phyloP scores from a whole-genome alignment of 2,113 vertebrate genomes.

The Beaufortia kweichowensis region DNA sequence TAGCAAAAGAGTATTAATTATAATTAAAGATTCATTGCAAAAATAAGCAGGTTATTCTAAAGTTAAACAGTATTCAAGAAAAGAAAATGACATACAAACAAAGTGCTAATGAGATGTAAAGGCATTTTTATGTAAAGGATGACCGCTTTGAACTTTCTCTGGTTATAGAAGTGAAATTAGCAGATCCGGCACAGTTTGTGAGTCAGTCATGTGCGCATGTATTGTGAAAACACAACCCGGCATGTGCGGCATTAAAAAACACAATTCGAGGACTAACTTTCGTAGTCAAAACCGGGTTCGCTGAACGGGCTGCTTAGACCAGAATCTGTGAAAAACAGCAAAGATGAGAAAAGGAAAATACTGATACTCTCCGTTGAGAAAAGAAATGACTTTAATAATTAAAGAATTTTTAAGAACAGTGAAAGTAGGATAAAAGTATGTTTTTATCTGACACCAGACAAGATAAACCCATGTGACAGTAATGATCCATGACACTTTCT shows the following conservation, averaged over 20 bases:
- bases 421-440: constrained; percentile 47
- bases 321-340: constrained; percentile 95
- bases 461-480: too few relatives aligned
- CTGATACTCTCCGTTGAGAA: constrained; percentile 39
- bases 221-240: constrained; percentile 43
- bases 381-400: constrained; percentile 18
- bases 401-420: constrained; percentile 50
- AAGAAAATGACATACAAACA: too few relatives aligned
- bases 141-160: constrained; percentile 31
- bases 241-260: constrained; percentile 65
- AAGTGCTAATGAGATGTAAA: neutral
- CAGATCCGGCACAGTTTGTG: constrained; percentile 56
- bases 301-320: constrained; percentile 96
- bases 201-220: constrained; percentile 39
- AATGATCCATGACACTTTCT: too few relatives aligned
- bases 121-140: neutral
- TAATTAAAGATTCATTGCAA: too few relatives aligned
- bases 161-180: constrained; percentile 56
- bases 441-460: neutral
- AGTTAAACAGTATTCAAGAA: too few relatives aligned
- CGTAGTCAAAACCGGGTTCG: constrained; percentile 93
- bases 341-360: constrained; percentile 68
- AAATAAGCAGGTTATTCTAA: too few relatives aligned
- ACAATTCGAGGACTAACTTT: constrained; percentile 94
- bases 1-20: too few relatives aligned